phyloP scores from a whole-genome alignment of 2,113 vertebrate genomes.

The Melanostigma gelatinosum region DNA sequence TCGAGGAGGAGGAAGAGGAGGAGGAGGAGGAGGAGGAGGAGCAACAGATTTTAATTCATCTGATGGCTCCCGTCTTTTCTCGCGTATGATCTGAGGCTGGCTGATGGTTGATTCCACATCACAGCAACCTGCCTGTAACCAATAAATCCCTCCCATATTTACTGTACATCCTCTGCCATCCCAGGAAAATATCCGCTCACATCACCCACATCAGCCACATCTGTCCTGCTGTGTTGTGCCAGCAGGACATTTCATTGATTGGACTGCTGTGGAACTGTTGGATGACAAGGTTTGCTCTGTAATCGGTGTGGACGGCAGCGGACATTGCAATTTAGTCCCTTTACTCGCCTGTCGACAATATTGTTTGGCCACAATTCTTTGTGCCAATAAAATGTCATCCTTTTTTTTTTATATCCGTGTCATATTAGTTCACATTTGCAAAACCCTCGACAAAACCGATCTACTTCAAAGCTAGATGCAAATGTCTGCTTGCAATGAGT shows the following conservation, averaged over 20 bases:
- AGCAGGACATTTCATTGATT: slow-evolving; percentile 54
- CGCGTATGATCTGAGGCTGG: slow-evolving; percentile 63
- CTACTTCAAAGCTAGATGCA: neutral
- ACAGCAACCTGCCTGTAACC: slow-evolving; percentile 15
- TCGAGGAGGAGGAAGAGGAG: slow-evolving; percentile 57
- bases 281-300: slow-evolving; percentile 30
- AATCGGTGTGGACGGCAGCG: neutral
- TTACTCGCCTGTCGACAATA: neutral
- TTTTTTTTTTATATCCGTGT: neutral
- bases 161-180: slow-evolving; percentile 26
- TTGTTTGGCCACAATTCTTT: neutral
- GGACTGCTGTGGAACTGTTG: slow-evolving; percentile 8
- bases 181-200: slow-evolving; percentile 37
- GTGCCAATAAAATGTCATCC: neutral
- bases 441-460: neutral
- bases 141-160: slow-evolving; percentile 64
- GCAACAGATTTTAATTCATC: slow-evolving; percentile 78
- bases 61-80: slow-evolving; percentile 70
- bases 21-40: slow-evolving; percentile 71
- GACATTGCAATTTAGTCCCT: slow-evolving; percentile 5
- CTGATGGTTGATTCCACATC: slow-evolving; percentile 37
- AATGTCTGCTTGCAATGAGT: slow-evolving; percentile 39
- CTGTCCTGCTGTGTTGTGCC: slow-evolving; percentile 56
- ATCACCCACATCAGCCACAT: slow-evolving; percentile 48
- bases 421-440: neutral